Base-by-base conservation (phyloP, 92 coral and sea anemone species). In the Paragorgia papillata region DNA sequence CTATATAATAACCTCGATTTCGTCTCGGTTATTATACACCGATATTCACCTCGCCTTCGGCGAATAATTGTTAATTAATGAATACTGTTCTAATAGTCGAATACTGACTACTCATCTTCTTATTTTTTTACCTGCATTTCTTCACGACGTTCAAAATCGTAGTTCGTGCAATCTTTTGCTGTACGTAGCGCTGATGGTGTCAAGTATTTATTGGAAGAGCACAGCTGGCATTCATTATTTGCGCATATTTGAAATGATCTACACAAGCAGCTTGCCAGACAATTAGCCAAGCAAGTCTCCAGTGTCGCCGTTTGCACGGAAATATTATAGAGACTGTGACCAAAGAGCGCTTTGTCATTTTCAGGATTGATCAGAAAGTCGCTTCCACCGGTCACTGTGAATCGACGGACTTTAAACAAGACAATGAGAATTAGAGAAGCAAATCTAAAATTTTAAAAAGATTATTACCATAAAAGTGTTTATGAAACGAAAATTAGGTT, bases 231-330 rank as follows among this genome's bases (percentile, higher is more conserved):
- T 14, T 62, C 43, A 8, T 37, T 14, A n/a, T 26, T 21, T 19
- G 46, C 25, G 39, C 68, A 62, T 15, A 62, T 33, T 62, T 62
- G 68, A 33, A 62, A 62, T 10, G 68, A 62, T 19, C 27, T 39
- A 19, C 68, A 62, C 13, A 37, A 26, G 31, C 68, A 62, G 1
- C 31, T 43, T 14, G n/a, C 68, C 24, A 62, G 68, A 31, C 68
- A 62, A 31, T 0, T 9, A 25, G 27, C 40, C 44, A 62, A 43
- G 21, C 68, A 62, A 31, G 27, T 31, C 39, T 62, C 19, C 1
- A 24, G n/a, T n/a, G n/a, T n/a, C n/a, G n/a, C n/a, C n/a, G n/a
- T 25, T 13, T 27, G 6, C 1, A 25, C 19, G 9, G 68, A 31
- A 25, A 62, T 62, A 41, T 31, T 62, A 31, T 2, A 43, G 8